Evolutionary conservation across 2,797 vertebrate genomes (phyloP).

Genomic region (Kryptopterus vitreolus): DNA sequence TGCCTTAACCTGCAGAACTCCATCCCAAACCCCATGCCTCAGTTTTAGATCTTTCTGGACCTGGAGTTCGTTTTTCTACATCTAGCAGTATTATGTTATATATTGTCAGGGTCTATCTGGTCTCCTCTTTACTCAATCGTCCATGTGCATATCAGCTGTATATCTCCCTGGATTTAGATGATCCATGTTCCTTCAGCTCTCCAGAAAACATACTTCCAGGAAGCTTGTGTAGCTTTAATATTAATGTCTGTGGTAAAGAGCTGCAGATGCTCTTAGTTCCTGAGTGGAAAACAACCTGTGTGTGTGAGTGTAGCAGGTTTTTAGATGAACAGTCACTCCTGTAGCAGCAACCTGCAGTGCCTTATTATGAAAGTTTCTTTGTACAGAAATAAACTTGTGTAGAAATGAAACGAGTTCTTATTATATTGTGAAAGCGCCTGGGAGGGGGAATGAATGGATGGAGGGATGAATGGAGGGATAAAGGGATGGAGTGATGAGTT

Average conservation of each 20-base stretch:
- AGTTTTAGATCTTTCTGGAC: background rate
- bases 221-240: background rate
- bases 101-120: background rate
- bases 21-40: background rate
- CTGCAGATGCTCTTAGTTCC: background rate
- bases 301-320: background rate
- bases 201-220: background rate
- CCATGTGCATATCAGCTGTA: background rate
- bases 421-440: background rate
- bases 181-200: background rate
- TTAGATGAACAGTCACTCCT: background rate
- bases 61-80: background rate
- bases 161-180: background rate
- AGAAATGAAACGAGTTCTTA: background rate
- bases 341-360: background rate
- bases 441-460: background rate
- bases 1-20: slow-evolving; percentile 26
- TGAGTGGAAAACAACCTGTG: too few relatives aligned
- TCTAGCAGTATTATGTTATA: background rate
- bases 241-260: background rate
- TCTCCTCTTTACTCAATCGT: background rate
- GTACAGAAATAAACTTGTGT: background rate
- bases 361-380: background rate
- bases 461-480: background rate
- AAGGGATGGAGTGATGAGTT: background rate